Conservation (phyloP, 1,140 invertebrate species). For the Harpegnathos saltator region DNA sequence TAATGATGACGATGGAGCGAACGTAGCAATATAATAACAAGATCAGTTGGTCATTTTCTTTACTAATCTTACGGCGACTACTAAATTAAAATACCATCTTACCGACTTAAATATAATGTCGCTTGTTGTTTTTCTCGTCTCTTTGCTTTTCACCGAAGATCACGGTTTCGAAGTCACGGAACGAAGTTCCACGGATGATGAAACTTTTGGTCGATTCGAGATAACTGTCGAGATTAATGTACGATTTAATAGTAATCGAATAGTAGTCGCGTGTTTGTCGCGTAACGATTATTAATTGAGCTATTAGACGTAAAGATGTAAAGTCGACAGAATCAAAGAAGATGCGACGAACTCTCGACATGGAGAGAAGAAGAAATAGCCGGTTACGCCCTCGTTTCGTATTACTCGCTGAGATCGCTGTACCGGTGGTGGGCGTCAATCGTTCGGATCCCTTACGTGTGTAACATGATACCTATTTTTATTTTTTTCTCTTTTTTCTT, state of each 20-base stretch:
- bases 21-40: too few relatives aligned
- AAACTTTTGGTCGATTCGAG: too few relatives aligned
- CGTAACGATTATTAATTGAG: conserved; percentile 1
- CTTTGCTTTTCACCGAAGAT: too few relatives aligned
- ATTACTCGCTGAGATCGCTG: conserved; percentile 64
- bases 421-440: conserved; percentile 70
- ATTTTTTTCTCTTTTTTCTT: too few relatives aligned
- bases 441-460: conserved; percentile 69
- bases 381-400: conserved; percentile 67
- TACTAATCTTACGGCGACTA: too few relatives aligned
- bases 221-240: background rate
- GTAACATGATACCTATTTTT: conserved; percentile 64
- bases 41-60: too few relatives aligned
- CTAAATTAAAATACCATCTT: too few relatives aligned
- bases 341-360: conserved; percentile 38
- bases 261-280: background rate
- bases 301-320: background rate
- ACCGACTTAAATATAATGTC: too few relatives aligned
- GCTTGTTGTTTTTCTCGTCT: too few relatives aligned
- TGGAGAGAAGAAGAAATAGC: conserved; percentile 55
- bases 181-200: too few relatives aligned
- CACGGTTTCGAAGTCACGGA: too few relatives aligned
- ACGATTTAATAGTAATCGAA: conserved; percentile 17
- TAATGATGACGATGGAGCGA: too few relatives aligned
- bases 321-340: conserved; percentile 19